Evolutionary conservation across 2,888 invertebrate species (phyloP), one percentile per base, ranked within the genome.

Genomic region (Scaptomyza polygonia): DNA sequence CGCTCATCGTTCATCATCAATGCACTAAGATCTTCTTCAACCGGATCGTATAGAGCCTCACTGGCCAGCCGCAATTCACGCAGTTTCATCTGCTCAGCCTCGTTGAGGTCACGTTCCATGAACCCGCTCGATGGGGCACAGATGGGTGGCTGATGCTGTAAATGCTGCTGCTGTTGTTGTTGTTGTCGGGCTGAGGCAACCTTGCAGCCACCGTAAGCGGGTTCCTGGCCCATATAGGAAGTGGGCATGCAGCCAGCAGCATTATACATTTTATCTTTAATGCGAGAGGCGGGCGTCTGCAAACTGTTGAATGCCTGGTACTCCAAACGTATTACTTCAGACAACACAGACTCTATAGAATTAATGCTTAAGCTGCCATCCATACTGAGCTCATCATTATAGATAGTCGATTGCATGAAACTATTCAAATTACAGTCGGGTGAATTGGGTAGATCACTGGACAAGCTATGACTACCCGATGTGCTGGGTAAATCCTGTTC

Each of bases 21-120:
- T 88, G 93, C 93, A 27, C 94, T 94, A 47, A 96, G 93, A 89
- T 97, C 97, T 74, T 96, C 96, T 86, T 97, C 96, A 3, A 97
- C 93, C 5, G 97, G 97, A 51, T 96, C 95, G 84, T 96, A 93
- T 30, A 97, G 93, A 0, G 97, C 96, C 91, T 97, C 96, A 89
- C 97, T 96, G 0, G 97, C 97, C 5, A 96, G 94, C 66, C 97
- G 95, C 49, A 97, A 91, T 91, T 97, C 97, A 80, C 96, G 96
- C 53, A 97, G 91, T 91, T 97, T 97, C 39, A 96, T 95, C 77
- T 95, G 93, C 90, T 97, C 97, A n/a, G 96, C 95, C 77, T 95
- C 95, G 88, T 95, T 95, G 43, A 96, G 91, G 77, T 94, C 94
- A 40, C 94, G 84, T 14, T 88, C 86, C 74, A 79, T 75, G 36